phyloP scores from a whole-genome alignment of 2,797 vertebrate genomes.

The Apogon talboti region DNA sequence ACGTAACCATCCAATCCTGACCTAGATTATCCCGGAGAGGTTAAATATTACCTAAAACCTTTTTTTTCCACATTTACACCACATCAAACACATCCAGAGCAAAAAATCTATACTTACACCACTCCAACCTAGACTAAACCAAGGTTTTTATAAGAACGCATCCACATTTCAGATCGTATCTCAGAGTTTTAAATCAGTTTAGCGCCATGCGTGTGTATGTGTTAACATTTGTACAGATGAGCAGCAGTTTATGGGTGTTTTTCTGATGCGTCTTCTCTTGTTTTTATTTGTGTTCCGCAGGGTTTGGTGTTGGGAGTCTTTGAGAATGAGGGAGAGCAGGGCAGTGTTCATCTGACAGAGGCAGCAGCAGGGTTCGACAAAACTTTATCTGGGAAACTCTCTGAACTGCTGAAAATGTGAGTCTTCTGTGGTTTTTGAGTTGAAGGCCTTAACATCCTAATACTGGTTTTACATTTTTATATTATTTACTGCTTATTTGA shows the following conservation, averaged over 20 bases:
- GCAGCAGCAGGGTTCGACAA: constrained; percentile 88
- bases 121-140: too few relatives aligned
- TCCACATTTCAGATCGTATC: too few relatives aligned
- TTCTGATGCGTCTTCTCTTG: neutral
- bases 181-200: too few relatives aligned
- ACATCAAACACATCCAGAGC: too few relatives aligned
- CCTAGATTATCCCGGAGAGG: too few relatives aligned
- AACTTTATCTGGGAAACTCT: constrained; percentile 88
- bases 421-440: constrained; percentile 48
- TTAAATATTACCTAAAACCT: too few relatives aligned
- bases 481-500: too few relatives aligned
- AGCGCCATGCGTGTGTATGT: neutral
- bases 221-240: neutral
- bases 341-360: constrained; percentile 82
- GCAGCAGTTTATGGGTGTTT: neutral
- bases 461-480: neutral
- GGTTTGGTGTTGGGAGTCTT: constrained; percentile 93
- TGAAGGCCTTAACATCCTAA: too few relatives aligned
- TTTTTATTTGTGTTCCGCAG: constrained; percentile 68
- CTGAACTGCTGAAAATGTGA: constrained; percentile 89
- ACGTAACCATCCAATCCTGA: too few relatives aligned
- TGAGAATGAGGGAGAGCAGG: constrained; percentile 83
- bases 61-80: too few relatives aligned
- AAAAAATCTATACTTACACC: too few relatives aligned
- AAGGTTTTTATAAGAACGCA: too few relatives aligned